Base-by-base conservation (phyloP, 2,797 vertebrate genomes). In the Micrastur ruficollis region DNA sequence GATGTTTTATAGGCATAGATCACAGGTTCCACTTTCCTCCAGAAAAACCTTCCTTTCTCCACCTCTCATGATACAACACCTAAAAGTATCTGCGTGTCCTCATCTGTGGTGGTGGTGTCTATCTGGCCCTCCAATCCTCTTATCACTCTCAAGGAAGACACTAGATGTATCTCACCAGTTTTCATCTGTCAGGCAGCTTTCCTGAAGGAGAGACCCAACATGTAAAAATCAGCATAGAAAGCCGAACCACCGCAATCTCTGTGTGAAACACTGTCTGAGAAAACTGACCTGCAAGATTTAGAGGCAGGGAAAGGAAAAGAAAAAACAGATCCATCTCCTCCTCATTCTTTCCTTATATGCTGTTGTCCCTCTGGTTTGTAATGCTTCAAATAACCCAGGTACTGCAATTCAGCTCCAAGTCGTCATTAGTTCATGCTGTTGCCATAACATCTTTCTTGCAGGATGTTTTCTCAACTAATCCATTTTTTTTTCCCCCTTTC, bases 31-130 rank as follows among this genome's bases (percentile, higher is more conserved):
- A 36, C 13, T 46, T 66, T n/a, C n/a, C 19, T 62, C 34, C 44
- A 73, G 79, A 80, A 94, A 94, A 89, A 55, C 5, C 22, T 71
- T 53, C 27, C 5, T 71, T 91, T 89, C 86, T 15, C 15, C 15
- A 70, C 19, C 7, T 50, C 38, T 81, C 52, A 47, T 3, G 8
- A 66, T 14, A 83, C 14, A 62, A 83, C 53, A 26, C 34, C 38
- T 80, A 11, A 31, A 92, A 81, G 26, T 44, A 44, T 14, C 46
- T 52, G 31, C 0, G 0, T 2, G 0, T 58, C 27, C 36, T 59
- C 53, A n/a, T 32, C n/a, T 36, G n/a, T 34, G 44, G 17, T 49
- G n/a, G 53, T 75, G 42, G 38, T 80, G 12, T 15, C 36, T 75
- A 32, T 65, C 26, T 68, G 59, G 20, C 12, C 55, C 15, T 75